Percentiles rank a stretch among this genome's conserved stretches.
Evolutionary conservation across 2,797 vertebrate genomes (phyloP).

Genomic region (Ceyx erithaca): DNA sequence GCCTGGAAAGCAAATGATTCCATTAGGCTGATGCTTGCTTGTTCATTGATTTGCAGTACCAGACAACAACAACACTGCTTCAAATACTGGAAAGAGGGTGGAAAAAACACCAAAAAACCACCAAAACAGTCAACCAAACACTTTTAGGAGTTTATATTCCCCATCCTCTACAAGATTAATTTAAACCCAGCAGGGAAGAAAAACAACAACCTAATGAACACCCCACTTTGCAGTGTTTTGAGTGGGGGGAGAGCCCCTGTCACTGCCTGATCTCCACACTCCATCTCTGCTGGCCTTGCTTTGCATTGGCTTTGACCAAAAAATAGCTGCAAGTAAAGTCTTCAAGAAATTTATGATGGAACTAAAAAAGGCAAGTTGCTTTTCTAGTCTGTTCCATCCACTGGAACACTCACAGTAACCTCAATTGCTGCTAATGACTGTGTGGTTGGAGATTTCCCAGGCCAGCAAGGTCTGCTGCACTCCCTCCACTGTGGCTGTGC

Average conservation of each 20-base stretch:
- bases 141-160: neutral
- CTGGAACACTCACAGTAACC: neutral
- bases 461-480: neutral
- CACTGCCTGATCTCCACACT: neutral
- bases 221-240: neutral
- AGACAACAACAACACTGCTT: neutral
- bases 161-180: neutral
- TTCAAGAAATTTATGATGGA: neutral
- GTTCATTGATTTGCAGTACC: neutral
- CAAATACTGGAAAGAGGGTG: neutral
- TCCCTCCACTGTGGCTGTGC: neutral
- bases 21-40: neutral
- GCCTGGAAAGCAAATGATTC: neutral
- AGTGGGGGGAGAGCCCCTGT: neutral
- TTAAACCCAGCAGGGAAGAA: neutral
- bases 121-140: neutral
- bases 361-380: neutral
- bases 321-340: neutral
- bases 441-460: slow-evolving; percentile 35
- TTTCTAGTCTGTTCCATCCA: neutral
- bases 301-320: neutral
- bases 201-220: neutral
- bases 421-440: slow-evolving; percentile 2
- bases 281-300: neutral
- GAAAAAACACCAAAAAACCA: neutral